Conservation (phyloP, 2,797 vertebrate species). For the Myotis myotis region DNA sequence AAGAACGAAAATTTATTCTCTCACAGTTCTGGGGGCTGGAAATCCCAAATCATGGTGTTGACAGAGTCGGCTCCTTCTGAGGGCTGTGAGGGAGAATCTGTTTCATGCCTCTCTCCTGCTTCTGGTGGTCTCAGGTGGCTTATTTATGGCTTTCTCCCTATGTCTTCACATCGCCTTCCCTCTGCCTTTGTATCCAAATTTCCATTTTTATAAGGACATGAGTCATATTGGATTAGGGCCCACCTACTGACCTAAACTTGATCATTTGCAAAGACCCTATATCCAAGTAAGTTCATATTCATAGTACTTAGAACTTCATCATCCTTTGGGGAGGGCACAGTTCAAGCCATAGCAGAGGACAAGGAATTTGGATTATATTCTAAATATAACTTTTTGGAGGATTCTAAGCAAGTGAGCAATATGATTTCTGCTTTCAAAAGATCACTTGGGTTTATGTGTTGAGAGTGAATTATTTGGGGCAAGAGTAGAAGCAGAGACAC, state of each 20-base stretch:
- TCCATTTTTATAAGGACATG: not conserved
- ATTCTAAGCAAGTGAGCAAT: not conserved
- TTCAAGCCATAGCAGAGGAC: not conserved
- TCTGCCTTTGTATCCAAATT: not conserved
- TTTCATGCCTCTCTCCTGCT: not conserved
- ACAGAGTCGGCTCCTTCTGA: not conserved
- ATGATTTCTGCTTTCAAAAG: not conserved
- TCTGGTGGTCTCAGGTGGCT: not conserved
- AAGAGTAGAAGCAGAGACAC: not conserved
- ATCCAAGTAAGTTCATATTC: not conserved
- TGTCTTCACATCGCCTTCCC: not conserved
- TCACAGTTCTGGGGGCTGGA: not conserved
- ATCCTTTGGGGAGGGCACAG: not conserved
- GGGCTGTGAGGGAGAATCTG: too few species aligned
- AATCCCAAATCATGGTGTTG: not conserved
- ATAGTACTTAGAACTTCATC: not conserved
- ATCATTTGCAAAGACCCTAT: not conserved
- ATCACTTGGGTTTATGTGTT: not conserved
- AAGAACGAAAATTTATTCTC: not conserved
- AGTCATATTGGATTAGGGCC: not conserved
- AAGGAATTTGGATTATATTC: not conserved
- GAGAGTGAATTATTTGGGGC: not conserved
- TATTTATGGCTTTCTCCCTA: not conserved
- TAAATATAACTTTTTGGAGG: not conserved
- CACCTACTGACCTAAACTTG: not conserved